Evolutionary conservation across 2,797 vertebrate genomes (phyloP).

Genomic region (Urocyon cinereoargenteus): DNA sequence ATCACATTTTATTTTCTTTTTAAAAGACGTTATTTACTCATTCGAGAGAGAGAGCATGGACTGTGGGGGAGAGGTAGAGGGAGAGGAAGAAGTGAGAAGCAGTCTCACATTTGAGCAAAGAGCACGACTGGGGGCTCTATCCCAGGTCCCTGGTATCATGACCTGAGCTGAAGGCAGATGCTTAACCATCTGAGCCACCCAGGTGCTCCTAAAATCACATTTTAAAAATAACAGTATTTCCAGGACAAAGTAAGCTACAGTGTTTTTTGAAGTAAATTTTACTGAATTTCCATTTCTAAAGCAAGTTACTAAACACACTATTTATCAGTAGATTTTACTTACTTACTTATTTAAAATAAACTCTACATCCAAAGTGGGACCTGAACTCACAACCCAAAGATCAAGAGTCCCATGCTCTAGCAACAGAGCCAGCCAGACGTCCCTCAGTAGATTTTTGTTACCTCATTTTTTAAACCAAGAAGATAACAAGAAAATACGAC

Average conservation of each 20-base stretch:
- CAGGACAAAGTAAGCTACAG: neutral
- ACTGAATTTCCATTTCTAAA: neutral
- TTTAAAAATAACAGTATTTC: conserved; percentile 36
- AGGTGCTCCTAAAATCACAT: neutral
- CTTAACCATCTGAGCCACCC: no score
- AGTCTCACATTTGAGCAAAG: no score
- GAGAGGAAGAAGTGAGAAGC: no score
- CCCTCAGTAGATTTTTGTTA: neutral
- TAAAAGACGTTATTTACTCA: no score
- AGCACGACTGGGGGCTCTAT: no score
- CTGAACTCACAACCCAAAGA: neutral
- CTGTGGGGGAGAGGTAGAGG: no score
- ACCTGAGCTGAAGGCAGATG: no score
- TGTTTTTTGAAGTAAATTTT: conserved; percentile 53
- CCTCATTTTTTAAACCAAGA: neutral
- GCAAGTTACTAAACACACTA: neutral
- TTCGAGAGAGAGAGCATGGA: no score
- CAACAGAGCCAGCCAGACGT: neutral
- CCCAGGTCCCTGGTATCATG: no score
- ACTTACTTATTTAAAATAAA: neutral
- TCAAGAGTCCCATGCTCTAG: neutral
- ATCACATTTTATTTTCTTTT: neutral
- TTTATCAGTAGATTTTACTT: neutral
- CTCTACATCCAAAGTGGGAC: neutral
- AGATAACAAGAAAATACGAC: neutral